Conservation (phyloP, 2,797 vertebrate species). For the Anabacerthia variegaticeps region DNA sequence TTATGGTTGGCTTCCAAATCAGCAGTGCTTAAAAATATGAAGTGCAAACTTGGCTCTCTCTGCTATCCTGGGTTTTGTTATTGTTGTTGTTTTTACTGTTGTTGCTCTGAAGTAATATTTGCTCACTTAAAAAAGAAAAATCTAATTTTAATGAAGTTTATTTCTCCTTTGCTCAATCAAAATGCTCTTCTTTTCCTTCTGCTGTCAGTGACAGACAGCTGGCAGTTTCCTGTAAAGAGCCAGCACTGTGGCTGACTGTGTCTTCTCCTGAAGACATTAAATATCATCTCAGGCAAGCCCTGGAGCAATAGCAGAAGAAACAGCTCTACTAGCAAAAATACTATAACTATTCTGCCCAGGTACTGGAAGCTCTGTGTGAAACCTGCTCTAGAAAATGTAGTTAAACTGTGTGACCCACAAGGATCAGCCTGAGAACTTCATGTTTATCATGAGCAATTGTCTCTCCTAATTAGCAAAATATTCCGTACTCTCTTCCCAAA, state of each 20-base stretch:
- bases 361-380: not conserved
- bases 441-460: not conserved
- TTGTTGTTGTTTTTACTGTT: not conserved
- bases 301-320: not conserved
- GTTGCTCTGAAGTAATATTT: not conserved
- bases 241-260: not conserved
- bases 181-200: not conserved
- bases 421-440: not conserved
- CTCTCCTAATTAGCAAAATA: not conserved
- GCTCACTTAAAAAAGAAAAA: not conserved
- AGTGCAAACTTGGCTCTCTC: not conserved
- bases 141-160: not conserved
- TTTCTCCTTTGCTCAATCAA: not conserved
- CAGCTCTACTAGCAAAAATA: not conserved
- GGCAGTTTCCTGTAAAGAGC: constrained; percentile 1
- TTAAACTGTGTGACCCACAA: not conserved
- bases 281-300: not conserved
- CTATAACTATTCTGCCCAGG: not conserved
- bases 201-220: not conserved
- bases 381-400: not conserved
- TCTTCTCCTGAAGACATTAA: not conserved
- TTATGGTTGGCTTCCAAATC: constrained; percentile 51
- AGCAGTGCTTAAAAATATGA: constrained; percentile 47
- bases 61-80: not conserved
- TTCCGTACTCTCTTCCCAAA: not conserved